Conservation (phyloP, 1,140 invertebrate genomes). For the Aplysia californica region DNA sequence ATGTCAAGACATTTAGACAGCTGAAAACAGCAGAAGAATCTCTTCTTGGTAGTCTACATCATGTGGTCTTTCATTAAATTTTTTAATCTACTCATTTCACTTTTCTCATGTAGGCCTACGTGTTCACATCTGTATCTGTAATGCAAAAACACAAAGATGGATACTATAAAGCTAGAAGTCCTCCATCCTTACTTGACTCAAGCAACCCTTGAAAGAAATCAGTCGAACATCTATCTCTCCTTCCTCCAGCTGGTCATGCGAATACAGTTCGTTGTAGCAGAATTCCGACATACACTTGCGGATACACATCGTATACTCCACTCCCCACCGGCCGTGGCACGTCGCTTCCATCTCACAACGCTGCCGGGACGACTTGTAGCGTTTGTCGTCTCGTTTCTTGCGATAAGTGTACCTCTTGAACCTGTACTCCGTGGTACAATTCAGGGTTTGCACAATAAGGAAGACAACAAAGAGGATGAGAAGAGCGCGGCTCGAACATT, state of each 20-base stretch:
- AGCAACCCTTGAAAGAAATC: slow-evolving; percentile 55
- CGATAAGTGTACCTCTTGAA: slow-evolving; percentile 51
- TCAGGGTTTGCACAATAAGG: too few relatives aligned
- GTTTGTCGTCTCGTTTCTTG: slow-evolving; percentile 54
- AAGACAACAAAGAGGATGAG: too few relatives aligned
- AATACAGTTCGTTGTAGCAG: slow-evolving; percentile 52
- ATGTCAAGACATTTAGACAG: too few relatives aligned
- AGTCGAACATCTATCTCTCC: slow-evolving; percentile 55
- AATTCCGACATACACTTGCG: slow-evolving; percentile 45
- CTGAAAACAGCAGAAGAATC: too few relatives aligned
- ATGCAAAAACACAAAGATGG: too few relatives aligned
- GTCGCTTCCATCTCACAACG: slow-evolving; percentile 47
- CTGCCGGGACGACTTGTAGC: slow-evolving; percentile 41
- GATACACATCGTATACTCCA: slow-evolving; percentile 47
- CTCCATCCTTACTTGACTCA: slow-evolving; percentile 36
- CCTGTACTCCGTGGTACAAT: slow-evolving; percentile 33
- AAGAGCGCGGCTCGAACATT: too few relatives aligned
- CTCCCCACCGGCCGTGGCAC: slow-evolving; percentile 41
- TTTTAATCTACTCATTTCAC: too few relatives aligned
- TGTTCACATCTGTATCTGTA: too few relatives aligned
- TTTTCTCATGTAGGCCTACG: too few relatives aligned
- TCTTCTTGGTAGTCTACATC: too few relatives aligned
- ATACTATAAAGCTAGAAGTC: slow-evolving; percentile 33
- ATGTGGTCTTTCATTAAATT: too few relatives aligned
- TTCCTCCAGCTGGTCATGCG: slow-evolving; percentile 50